These are phyloP conservation scores for Eulemur mongoz DNA, from an alignment of 2,797 vertebrate genomes.

Conservation along the genomic window DNA sequence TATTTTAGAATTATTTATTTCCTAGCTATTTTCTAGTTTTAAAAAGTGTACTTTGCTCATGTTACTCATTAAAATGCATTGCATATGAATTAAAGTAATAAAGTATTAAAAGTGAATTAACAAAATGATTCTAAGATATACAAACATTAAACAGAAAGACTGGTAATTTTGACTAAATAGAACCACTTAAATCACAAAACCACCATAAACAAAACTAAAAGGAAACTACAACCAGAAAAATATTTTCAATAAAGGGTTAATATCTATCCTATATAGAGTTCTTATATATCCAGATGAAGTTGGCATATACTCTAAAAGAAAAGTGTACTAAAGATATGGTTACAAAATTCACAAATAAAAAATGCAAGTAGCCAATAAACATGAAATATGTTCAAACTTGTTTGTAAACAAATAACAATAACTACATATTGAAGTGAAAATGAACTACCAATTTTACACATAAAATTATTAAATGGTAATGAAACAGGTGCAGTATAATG, in stretches of 20 bases:
- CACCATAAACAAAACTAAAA: not conserved
- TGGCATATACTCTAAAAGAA: not conserved
- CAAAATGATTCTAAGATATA: not conserved
- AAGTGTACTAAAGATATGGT: not conserved
- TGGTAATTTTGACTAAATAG: constrained; percentile 5
- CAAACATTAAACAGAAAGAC: not conserved
- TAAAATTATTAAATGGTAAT: not conserved
- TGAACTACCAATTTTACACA: not conserved
- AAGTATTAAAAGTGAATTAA: constrained; percentile 17
- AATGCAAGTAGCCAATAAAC: not conserved
- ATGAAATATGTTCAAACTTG: not conserved
- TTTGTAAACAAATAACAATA: not conserved
- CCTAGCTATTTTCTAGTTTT: not conserved
- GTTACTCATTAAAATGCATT: not conserved
- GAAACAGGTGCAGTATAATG: not conserved
- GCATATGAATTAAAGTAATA: not conserved
- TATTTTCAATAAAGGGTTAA: not conserved
- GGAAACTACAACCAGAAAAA: constrained; percentile 13
- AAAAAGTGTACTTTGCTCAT: not conserved
- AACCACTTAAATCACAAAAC: not conserved
- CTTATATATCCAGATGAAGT: not conserved
- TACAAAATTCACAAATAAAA: not conserved
- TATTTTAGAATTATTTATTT: not conserved
- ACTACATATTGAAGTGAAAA: not conserved
- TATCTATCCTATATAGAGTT: not conserved